Evolutionary conservation across 2,888 invertebrate species (phyloP), one percentile per base, ranked within the genome.

Genomic region (Netelia melanura): DNA sequence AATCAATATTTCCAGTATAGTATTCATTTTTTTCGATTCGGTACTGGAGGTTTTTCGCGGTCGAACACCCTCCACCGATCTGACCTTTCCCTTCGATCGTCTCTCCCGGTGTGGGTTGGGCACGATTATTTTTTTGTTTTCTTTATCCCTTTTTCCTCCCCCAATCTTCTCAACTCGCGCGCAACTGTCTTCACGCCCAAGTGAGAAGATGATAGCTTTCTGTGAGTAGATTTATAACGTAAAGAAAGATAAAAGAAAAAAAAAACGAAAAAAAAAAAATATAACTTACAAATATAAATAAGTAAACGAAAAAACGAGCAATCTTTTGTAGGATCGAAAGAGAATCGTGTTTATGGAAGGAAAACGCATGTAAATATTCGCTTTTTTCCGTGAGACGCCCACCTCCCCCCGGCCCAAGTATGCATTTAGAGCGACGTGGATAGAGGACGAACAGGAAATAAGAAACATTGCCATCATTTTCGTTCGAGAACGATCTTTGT

Each of bases 1-100:
- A 90, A 89, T 87, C 86, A 90, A 89, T 93, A 93, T 93, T 87
- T 93, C 90, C 92, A 92, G 89, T 92, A 90, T 84, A 90, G 89
- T 93, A 92, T 48, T 76, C 75, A 79, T 44, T 44, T 82, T 82
- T 30, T 56, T 76, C 52, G 11, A n/a, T 30, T 14, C 78, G 78
- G 74, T 81, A 43, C 10, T 70, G 76, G 84, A 70, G 81, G 75
- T 52, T 62, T 70, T 78, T 81, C 77, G 84, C 84, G 84, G 78
- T 81, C 81, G 68, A 75, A 81, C 58, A 30, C 70, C 78, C 78
- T 78, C 81, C 48, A 65, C 83, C 68, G 78, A 70, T 68, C 30
- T n/a, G 10, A 11, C 30, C 30, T 11, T 38, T 3, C 21, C 8
- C 61, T 44, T 44, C 25, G 67, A 61, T 81, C 30, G 30, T 30